These are phyloP conservation scores for Polyommatus iphigenia DNA, from an alignment of 2,888 invertebrate genomes.

Conservation along the genomic window DNA sequence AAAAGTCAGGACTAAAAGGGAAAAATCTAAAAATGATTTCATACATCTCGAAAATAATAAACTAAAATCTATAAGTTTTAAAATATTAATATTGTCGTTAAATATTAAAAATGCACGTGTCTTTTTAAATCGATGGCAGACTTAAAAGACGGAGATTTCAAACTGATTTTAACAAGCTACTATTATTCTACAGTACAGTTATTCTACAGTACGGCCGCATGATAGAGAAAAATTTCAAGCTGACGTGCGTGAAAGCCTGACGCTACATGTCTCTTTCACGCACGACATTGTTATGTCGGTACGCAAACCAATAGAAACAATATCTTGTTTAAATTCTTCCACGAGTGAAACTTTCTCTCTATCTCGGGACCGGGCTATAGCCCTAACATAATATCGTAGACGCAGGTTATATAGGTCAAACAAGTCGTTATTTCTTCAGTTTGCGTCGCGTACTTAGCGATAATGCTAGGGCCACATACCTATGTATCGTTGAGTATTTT, in stretches of 20 bases:
- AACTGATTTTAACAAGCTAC: neutral
- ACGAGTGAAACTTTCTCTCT: neutral
- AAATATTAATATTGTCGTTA: neutral
- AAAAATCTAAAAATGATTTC: neutral
- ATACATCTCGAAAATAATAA: neutral
- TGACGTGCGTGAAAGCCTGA: no score
- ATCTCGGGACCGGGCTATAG: neutral
- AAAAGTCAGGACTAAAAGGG: neutral
- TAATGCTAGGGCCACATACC: neutral
- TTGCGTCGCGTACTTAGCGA: neutral
- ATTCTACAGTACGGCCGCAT: neutral
- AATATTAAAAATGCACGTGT: slow-evolving; percentile 2
- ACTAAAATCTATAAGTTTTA: neutral
- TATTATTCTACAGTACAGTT: neutral
- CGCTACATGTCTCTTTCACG: no score
- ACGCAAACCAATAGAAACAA: no score
- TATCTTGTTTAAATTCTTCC: no score
- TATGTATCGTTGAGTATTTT: slow-evolving; percentile 39
- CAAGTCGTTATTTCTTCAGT: neutral
- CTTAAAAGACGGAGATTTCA: slow-evolving; percentile 2
- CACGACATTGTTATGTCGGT: no score
- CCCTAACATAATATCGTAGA: neutral
- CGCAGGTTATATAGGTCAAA: neutral
- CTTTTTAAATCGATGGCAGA: neutral
- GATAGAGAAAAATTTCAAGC: neutral